phyloP scores from a whole-genome alignment of 2,797 vertebrate genomes.

The Megalops cyprinoides region DNA sequence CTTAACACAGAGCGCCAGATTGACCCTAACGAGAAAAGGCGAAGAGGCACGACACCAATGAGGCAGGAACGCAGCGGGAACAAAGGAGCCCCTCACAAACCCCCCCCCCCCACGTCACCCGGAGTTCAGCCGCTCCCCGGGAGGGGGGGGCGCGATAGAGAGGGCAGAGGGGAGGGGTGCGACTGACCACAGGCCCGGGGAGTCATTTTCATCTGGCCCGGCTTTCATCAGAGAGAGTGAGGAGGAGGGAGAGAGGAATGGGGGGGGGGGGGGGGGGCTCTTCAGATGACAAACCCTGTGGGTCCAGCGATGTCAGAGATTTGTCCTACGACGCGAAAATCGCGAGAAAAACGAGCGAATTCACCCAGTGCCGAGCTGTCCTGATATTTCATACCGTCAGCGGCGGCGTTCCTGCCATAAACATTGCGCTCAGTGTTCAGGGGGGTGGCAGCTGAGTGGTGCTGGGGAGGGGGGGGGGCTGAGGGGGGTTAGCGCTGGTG shows the following conservation, averaged over 20 bases:
- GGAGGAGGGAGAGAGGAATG: neutral
- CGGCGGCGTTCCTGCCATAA: neutral
- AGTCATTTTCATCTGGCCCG: constrained; percentile 17
- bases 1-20: neutral
- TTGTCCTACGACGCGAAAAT: neutral
- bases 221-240: constrained; percentile 16
- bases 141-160: constrained; percentile 17
- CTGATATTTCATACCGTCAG: neutral
- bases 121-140: neutral
- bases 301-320: constrained; percentile 8
- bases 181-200: neutral
- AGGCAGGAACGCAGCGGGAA: constrained; percentile 1
- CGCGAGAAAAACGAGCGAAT: neutral
- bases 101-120: neutral
- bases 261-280: neutral
- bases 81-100: neutral
- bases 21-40: neutral
- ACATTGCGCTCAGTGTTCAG: constrained; percentile 9
- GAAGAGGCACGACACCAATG: neutral
- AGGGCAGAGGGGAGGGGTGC: constrained; percentile 17
- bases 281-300: neutral
- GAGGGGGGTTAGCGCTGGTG: constrained; percentile 33
- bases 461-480: neutral
- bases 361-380: neutral
- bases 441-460: neutral